Evolutionary conservation across 2,797 vertebrate genomes (phyloP), one percentile per base, ranked within the genome.

Genomic region (Balearica regulorum): DNA sequence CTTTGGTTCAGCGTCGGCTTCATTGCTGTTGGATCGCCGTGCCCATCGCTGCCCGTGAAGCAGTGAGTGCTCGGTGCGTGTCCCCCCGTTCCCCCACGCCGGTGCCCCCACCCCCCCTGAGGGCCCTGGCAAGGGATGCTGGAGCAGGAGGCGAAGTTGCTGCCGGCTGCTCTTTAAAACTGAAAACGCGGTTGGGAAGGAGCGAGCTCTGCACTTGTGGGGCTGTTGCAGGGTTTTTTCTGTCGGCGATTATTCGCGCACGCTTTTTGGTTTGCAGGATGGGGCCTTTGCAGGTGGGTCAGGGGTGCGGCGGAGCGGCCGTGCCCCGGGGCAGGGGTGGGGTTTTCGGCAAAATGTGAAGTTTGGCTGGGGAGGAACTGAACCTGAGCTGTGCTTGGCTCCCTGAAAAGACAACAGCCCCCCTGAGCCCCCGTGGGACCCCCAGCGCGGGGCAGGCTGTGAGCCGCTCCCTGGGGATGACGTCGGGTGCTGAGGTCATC

Each of bases 121-220:
- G n/a, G 80, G 37, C 55, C n/a, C 68, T 1, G 5, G 10, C 0
- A 6, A 62, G 75, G 33, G 79, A 14, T 65, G 64, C 28, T 4
- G 76, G 41, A 75, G 57, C 43, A 0, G 7, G 11, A 18, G n/a
- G 11, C 0, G 0, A 64, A 22, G 41, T 11, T 9, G 0, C 11
- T 11, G 55, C 31, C 9, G 29, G 12, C 33, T 35, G 41, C 44
- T 43, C 64, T n/a, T 76, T 19, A 44, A 76, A 46, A 51, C n/a
- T 62, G 65, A 53, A 62, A 58, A 58, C 5, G 2, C 35, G 64
- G 48, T 43, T 19, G 44, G 57, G 64, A 62, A 64, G 91, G 83
- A 58, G 68, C 0, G 13, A 66, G 31, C 78, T 70, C 76, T 25
- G 80, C 41, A 3, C 48, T 83, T 55, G 66, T 22, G 41, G 0